These are phyloP conservation scores for Galerucella pusilla DNA, from an alignment of 2,888 invertebrate species.

Conservation along the genomic window DNA sequence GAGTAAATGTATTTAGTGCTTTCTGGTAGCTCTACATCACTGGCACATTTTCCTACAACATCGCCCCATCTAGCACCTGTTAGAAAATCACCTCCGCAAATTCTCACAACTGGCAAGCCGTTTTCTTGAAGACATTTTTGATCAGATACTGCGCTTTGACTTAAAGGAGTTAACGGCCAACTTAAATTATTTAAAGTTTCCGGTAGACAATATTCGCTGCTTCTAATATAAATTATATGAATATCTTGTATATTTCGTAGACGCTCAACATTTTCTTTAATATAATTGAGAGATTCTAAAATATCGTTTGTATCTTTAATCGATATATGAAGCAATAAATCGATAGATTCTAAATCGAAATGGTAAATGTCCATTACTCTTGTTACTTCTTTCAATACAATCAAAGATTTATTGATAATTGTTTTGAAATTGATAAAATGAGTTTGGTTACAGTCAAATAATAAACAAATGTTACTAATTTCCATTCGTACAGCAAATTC, in stretches of 20 bases:
- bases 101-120: constrained; percentile 70
- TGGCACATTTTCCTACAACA: constrained; percentile 55
- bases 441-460: constrained; percentile 33
- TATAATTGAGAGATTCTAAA: constrained; percentile 38
- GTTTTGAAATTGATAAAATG: constrained; percentile 15
- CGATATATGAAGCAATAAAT: constrained; percentile 66
- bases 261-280: constrained; percentile 11
- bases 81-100: constrained; percentile 71
- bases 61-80: constrained; percentile 70
- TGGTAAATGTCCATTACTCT: constrained; percentile 69
- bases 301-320: constrained; percentile 29
- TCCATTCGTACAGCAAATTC: constrained; percentile 58
- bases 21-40: constrained; percentile 38
- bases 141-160: constrained; percentile 67
- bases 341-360: constrained; percentile 56
- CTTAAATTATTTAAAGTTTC: constrained; percentile 44
- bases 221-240: constrained; percentile 49
- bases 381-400: constrained; percentile 36
- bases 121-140: constrained; percentile 71
- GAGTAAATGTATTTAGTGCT: constrained; percentile 49
- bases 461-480: constrained; percentile 53
- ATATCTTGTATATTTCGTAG: constrained; percentile 30
- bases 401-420: neutral
- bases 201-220: constrained; percentile 57
- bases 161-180: constrained; percentile 68